Evolutionary conservation across 1,140 invertebrate genomes (phyloP).

Genomic region (Anastatus disparis): DNA sequence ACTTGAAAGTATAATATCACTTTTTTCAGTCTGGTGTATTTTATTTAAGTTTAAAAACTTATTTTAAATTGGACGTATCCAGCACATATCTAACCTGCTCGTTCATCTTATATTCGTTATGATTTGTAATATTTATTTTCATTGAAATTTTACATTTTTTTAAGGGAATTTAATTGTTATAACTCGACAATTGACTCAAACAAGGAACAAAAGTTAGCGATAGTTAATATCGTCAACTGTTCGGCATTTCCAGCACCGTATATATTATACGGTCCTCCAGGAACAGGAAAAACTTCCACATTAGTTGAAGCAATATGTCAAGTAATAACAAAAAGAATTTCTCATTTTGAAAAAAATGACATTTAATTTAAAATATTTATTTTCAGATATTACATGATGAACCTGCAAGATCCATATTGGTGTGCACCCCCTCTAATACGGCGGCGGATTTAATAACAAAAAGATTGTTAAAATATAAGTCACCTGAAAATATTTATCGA

Average conservation of each 20-base stretch:
- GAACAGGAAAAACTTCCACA: slow-evolving; percentile 83
- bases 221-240: slow-evolving; percentile 72
- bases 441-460: slow-evolving; percentile 78
- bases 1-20: too few relatives aligned
- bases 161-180: too few relatives aligned
- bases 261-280: slow-evolving; percentile 82
- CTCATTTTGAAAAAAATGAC: not conserved
- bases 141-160: too few relatives aligned
- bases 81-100: too few relatives aligned
- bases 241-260: slow-evolving; percentile 75
- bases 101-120: too few relatives aligned
- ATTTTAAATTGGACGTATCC: too few relatives aligned
- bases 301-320: slow-evolving; percentile 78
- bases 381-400: slow-evolving; percentile 57
- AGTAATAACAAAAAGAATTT: slow-evolving; percentile 44
- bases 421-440: slow-evolving; percentile 80
- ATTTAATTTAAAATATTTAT: not conserved
- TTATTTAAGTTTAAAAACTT: too few relatives aligned
- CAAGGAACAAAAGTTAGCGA: slow-evolving; percentile 76
- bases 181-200: too few relatives aligned
- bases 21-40: too few relatives aligned
- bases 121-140: too few relatives aligned
- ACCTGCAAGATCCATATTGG: slow-evolving; percentile 69
- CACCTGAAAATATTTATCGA: slow-evolving; percentile 59
- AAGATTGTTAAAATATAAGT: slow-evolving; percentile 64